phyloP scores from a whole-genome alignment of 2,113 vertebrate genomes.

The Tachysurus vachellii region DNA sequence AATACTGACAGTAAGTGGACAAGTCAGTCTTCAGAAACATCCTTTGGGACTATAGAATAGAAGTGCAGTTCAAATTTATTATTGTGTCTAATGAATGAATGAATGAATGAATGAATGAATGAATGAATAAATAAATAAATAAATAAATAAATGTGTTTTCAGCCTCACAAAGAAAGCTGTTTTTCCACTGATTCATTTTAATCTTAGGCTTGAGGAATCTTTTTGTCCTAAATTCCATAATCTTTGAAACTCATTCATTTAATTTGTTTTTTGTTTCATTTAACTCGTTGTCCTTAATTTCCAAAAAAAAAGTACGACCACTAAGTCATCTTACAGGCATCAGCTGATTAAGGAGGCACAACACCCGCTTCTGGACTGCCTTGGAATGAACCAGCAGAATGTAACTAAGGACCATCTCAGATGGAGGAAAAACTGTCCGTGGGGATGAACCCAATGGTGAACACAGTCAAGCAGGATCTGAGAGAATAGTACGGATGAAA shows the following conservation, averaged over 20 bases:
- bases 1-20: background rate
- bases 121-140: background rate
- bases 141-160: background rate
- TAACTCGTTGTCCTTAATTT: background rate
- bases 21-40: background rate
- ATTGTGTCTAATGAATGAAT: background rate
- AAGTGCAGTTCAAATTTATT: no score
- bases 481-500: background rate
- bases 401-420: background rate
- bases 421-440: background rate
- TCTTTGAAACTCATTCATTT: background rate
- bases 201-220: background rate
- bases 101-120: no score
- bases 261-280: background rate
- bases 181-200: background rate
- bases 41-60: no score
- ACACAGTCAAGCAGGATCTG: background rate
- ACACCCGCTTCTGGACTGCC: background rate
- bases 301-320: background rate
- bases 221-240: background rate
- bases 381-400: background rate
- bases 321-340: background rate
- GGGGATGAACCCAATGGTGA: background rate
- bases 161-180: background rate
- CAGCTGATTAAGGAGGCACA: background rate